A percentile compares a stretch with the other conserved stretches of the same genome.
Conservation (phyloP, 2,888 invertebrate genomes). For the Pocota personata region DNA sequence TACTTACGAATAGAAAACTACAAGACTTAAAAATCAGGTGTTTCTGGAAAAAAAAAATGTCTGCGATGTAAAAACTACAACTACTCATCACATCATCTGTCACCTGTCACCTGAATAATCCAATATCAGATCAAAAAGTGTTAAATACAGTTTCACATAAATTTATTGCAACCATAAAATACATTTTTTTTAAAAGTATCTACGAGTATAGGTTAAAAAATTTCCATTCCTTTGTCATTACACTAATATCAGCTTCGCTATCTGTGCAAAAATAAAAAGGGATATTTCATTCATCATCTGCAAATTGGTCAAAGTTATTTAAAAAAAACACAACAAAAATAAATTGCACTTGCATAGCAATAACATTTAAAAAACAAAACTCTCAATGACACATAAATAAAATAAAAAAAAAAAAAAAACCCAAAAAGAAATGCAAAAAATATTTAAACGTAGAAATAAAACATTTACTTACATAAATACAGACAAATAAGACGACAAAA, state of each 20-base stretch:
- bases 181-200: too few species aligned
- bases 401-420: slow-evolving; percentile 24
- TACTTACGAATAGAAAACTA: too few species aligned
- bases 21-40: too few species aligned
- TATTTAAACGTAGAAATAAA: slow-evolving; percentile 58
- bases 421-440: slow-evolving; percentile 18
- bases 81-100: too few species aligned
- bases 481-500: slow-evolving; percentile 51
- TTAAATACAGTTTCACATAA: too few species aligned
- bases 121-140: too few species aligned
- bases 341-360: slow-evolving; percentile 19
- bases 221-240: too few species aligned
- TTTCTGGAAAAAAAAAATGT: too few species aligned
- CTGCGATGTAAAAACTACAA: too few species aligned
- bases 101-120: too few species aligned
- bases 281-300: slow-evolving; percentile 45
- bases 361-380: slow-evolving; percentile 35
- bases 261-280: not conserved
- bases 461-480: slow-evolving; percentile 69
- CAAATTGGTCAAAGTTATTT: slow-evolving; percentile 37
- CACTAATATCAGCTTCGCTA: not conserved
- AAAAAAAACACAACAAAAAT: not conserved
- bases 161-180: too few species aligned
- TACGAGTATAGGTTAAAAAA: too few species aligned
- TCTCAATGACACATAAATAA: slow-evolving; percentile 34